Percentiles rank a stretch among this genome's conserved stretches.
Evolutionary conservation across 2,888 invertebrate genomes (phyloP).

Genomic region (Thelaira solivaga): DNA sequence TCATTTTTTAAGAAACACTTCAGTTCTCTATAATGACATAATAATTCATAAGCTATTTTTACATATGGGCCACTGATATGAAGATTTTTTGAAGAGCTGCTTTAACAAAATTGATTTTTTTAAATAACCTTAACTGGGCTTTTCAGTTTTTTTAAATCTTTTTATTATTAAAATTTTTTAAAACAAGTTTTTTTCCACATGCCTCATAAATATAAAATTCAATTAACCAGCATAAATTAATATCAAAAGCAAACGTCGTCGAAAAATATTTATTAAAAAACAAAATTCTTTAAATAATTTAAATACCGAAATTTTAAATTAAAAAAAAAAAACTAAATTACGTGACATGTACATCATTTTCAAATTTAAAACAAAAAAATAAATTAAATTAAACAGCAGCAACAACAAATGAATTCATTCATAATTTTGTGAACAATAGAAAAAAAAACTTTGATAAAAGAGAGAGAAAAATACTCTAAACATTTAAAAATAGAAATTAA

Average conservation of each 20-base stretch:
- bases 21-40: no score
- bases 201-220: neutral
- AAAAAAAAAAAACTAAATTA: constrained; percentile 62
- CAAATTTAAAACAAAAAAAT: constrained; percentile 64
- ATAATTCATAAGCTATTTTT: no score
- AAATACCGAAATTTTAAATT: constrained; percentile 53
- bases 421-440: constrained; percentile 7
- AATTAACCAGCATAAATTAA: neutral
- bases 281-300: constrained; percentile 6
- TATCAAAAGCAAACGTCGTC: neutral
- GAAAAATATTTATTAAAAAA: neutral
- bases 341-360: constrained; percentile 68
- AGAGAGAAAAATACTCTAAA: constrained; percentile 10
- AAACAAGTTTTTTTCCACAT: no score
- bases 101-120: no score
- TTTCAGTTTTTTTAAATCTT: no score
- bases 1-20: no score
- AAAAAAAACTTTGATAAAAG: constrained; percentile 5
- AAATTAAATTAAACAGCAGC: constrained; percentile 25
- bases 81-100: no score
- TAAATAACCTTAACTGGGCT: no score
- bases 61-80: no score
- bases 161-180: no score
- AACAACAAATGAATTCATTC: constrained; percentile 38
- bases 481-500: neutral